A percentile compares a stretch with the other conserved stretches of the same genome.
Conservation (phyloP, 2,113 vertebrate genomes). For the Rhagologus leucostigma region DNA sequence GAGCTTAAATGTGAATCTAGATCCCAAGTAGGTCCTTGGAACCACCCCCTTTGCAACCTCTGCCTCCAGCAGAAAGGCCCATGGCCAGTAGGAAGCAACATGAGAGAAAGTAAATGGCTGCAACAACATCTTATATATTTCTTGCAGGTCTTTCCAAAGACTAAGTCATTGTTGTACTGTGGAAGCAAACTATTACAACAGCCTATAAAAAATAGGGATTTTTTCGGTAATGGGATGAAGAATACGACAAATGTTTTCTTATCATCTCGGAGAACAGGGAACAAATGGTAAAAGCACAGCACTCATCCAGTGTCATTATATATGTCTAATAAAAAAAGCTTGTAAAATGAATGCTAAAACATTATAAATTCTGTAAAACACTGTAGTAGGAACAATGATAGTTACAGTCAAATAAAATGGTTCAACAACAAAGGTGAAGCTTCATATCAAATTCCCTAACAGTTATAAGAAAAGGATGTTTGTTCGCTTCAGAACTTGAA, state of each 20-base stretch:
- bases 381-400: slow-evolving; percentile 28
- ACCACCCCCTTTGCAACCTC: background rate
- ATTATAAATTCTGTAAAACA: slow-evolving; percentile 12
- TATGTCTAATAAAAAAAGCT: background rate
- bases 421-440: background rate
- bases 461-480: background rate
- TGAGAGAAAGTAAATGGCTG: background rate
- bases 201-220: background rate
- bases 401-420: slow-evolving; percentile 41
- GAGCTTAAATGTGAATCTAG: background rate
- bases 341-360: background rate
- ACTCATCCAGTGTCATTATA: background rate
- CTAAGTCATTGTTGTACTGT: background rate
- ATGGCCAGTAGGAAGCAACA: background rate
- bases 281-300: background rate
- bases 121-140: background rate
- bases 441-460: slow-evolving; percentile 30
- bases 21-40: background rate
- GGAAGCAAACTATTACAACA: background rate
- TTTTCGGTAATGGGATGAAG: background rate
- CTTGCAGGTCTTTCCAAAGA: background rate
- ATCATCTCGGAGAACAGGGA: background rate
- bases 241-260: background rate
- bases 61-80: background rate
- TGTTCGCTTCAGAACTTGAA: background rate